Base-by-base conservation (phyloP, 2,113 vertebrate species). In the Erythrolamprus reginae region DNA sequence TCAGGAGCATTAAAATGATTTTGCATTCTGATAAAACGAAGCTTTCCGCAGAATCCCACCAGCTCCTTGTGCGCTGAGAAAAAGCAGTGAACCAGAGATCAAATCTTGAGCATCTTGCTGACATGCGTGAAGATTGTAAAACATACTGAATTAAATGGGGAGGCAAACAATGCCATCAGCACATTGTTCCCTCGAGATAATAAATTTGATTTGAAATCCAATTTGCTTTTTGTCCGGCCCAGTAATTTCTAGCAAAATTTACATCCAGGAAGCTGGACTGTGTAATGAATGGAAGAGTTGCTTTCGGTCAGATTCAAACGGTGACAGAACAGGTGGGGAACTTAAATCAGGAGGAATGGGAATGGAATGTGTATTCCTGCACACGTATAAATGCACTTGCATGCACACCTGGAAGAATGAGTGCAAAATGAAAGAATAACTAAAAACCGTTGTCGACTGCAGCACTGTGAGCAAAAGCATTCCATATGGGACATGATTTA, bases 141-240 rank as follows among this genome's bases (percentile, higher is more conserved):
- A 91, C 70, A 47, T 89, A 87, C 87, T 87, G 91, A 83, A 92
- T 87, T 92, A 89, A 92, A 61, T 47, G 65, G 87, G 88, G 53
- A 92, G 87, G 48, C 70, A 82, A 87, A 82, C 83, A 85, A 87
- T 55, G 53, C 88, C 65, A 87, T 86, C 84, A 89, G 65, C 8
- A 24, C 90, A 61, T n/a, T 9, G n/a, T 53, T 84, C 91, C 88
- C 91, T 4, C 0, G 88, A 87, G 91, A 89, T 83, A 33, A 82
- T 92, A 51, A 89, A 87, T 82, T 61, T 87, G 53, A 83, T 65
- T 70, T 82, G 84, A 82, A 92, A 92, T 87, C 89, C 91, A 92
- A 87, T 87, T 87, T 87, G 85, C 85, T 52, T 89, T 87, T 58
- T 58, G 33, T 70, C 87, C 15, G 50, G 65, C 33, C 65, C 42